phyloP scores from a whole-genome alignment of 2,797 vertebrate species.

The Hafferia zeledoni region DNA sequence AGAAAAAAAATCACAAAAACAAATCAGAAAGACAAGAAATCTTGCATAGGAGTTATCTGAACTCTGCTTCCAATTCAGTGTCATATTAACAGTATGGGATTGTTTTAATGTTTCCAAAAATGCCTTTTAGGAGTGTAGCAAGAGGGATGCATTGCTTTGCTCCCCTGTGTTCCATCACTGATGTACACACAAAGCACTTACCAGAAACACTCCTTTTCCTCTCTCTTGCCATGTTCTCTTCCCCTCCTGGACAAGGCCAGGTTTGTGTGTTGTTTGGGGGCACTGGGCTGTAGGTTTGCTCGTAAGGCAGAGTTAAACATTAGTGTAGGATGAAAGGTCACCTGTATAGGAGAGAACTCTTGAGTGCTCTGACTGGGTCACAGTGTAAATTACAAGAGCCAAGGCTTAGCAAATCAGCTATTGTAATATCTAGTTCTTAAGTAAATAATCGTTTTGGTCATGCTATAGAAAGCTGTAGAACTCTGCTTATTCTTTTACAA shows the following conservation, averaged over 20 bases:
- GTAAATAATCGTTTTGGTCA: neutral
- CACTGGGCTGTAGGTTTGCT: neutral
- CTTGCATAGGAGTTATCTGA: neutral
- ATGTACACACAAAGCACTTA: neutral
- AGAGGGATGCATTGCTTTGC: neutral
- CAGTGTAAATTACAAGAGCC: neutral
- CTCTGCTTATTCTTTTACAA: neutral
- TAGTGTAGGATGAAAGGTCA: neutral
- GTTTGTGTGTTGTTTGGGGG: neutral
- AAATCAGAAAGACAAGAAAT: neutral
- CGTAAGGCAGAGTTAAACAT: neutral
- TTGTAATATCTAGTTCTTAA: neutral
- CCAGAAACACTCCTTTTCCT: neutral
- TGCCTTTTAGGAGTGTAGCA: neutral
- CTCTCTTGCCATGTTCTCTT: rapidly evolving
- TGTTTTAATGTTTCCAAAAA: neutral
- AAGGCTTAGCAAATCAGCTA: neutral
- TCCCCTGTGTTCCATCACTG: neutral
- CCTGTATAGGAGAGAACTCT: neutral
- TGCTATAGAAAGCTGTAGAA: neutral
- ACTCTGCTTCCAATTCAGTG: neutral
- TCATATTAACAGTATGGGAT: neutral
- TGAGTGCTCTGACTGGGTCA: neutral
- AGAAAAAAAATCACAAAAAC: neutral
- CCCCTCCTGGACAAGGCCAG: neutral